phyloP scores from a whole-genome alignment of 2,888 invertebrate species.

The Melanchra persicariae region DNA sequence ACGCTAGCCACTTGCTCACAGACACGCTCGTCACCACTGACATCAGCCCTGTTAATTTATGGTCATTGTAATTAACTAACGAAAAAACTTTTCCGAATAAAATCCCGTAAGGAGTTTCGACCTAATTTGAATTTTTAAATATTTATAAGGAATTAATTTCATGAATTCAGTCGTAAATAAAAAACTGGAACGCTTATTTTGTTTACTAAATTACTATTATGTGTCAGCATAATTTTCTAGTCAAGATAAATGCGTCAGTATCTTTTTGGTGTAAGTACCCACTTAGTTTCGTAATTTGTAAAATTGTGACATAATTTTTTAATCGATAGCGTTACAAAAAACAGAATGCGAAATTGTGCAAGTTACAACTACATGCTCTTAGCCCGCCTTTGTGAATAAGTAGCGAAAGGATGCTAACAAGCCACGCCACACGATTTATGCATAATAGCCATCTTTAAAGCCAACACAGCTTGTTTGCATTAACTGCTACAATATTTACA shows the following conservation, averaged over 20 bases:
- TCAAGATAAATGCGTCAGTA: conserved; percentile 26
- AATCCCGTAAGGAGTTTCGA: conserved; percentile 58
- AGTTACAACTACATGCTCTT: conserved; percentile 41
- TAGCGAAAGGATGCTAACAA: conserved; percentile 48
- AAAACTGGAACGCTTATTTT: conserved; percentile 56
- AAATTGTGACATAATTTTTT: conserved; percentile 10
- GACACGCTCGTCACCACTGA: conserved; percentile 50
- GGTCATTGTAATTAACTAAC: conserved; percentile 61
- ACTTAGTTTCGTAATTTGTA: conserved; percentile 10
- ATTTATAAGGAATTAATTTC: conserved; percentile 67
- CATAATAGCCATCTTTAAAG: conserved; percentile 51
- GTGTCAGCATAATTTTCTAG: conserved; percentile 50
- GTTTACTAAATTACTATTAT: conserved; percentile 58
- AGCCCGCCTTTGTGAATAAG: conserved; percentile 57
- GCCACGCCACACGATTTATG: conserved; percentile 46
- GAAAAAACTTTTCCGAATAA: conserved; percentile 56
- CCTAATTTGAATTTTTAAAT: conserved; percentile 67
- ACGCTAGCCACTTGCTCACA: conserved; percentile 21
- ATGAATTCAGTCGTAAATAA: conserved; percentile 60
- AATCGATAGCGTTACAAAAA: conserved; percentile 38
- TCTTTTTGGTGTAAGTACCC: conserved; percentile 10
- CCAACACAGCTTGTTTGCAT: conserved; percentile 49
- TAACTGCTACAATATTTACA: conserved; percentile 54
- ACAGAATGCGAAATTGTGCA: conserved; percentile 22
- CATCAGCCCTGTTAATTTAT: conserved; percentile 58